Evolutionary conservation across 2,113 vertebrate species (phyloP).

Genomic region (Orycteropus afer): DNA sequence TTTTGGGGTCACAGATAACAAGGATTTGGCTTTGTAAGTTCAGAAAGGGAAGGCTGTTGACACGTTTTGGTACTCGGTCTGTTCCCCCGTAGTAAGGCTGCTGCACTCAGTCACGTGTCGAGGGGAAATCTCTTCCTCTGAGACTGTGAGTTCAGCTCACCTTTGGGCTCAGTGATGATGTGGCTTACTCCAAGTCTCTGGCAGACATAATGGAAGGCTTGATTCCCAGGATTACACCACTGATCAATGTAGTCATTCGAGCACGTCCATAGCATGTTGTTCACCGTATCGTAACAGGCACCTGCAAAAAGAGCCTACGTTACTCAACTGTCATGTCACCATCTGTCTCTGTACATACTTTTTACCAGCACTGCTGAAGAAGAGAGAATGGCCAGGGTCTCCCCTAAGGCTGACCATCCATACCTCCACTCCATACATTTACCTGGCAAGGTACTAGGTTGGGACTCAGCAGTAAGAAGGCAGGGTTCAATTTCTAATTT

Average conservation of each 20-base stretch:
- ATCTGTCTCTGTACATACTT: neutral
- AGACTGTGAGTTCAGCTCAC: slow-evolving; percentile 79
- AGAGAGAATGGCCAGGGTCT: neutral
- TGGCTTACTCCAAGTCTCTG: slow-evolving; percentile 97
- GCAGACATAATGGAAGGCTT: slow-evolving; percentile 99
- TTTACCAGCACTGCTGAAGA: neutral
- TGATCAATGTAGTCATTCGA: slow-evolving; percentile 99
- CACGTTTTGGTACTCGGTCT: neutral
- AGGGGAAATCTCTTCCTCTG: neutral
- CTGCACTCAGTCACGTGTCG: rapidly evolving
- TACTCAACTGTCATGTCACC: neutral
- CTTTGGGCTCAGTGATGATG: slow-evolving; percentile 95
- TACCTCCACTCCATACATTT: neutral
- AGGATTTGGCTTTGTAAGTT: neutral
- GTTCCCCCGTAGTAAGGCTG: neutral
- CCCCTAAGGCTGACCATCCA: neutral
- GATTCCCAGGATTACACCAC: slow-evolving; percentile 99
- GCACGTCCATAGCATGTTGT: slow-evolving; percentile 99
- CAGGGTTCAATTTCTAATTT: slow-evolving; percentile 20
- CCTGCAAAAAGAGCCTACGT: slow-evolving; percentile 84
- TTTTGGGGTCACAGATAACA: neutral
- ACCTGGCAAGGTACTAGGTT: neutral
- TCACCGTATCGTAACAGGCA: slow-evolving; percentile 96
- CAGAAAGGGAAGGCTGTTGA: neutral
- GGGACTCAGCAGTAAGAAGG: neutral